phyloP scores from a whole-genome alignment of 2,888 invertebrate species.

The Leptopilina myrica region DNA sequence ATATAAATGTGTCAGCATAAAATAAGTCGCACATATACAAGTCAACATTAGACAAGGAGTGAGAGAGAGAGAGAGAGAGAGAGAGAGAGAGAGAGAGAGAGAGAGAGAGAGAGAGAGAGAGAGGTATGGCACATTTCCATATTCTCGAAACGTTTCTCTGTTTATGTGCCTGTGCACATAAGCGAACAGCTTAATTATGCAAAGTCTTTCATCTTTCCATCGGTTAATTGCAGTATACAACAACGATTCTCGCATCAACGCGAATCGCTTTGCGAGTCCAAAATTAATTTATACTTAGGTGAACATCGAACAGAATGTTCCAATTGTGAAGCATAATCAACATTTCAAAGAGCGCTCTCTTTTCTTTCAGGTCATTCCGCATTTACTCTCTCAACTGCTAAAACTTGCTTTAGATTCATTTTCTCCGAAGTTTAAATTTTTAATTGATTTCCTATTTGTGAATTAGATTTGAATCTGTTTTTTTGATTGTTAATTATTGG shows the following conservation, averaged over 20 bases:
- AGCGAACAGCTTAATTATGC: slow-evolving; percentile 26
- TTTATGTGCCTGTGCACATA: slow-evolving; percentile 1
- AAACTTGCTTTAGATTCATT: too few species aligned
- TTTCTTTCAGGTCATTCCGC: not conserved
- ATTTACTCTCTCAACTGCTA: too few species aligned
- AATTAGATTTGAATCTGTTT: too few species aligned
- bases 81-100: too few species aligned
- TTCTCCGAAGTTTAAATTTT: too few species aligned
- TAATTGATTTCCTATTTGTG: too few species aligned
- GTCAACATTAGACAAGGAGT: too few species aligned
- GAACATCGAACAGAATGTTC: not conserved
- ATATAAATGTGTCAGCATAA: not conserved
- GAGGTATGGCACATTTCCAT: not conserved
- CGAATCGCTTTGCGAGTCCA: slow-evolving; percentile 15
- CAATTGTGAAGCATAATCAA: not conserved
- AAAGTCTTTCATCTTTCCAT: slow-evolving; percentile 38
- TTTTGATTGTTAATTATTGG: too few species aligned
- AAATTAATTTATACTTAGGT: not conserved
- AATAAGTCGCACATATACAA: not conserved
- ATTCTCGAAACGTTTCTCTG: too few species aligned
- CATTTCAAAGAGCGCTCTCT: not conserved
- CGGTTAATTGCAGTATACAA: slow-evolving; percentile 27
- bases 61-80: too few species aligned
- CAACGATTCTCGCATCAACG: slow-evolving; percentile 21
- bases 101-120: too few species aligned